phyloP scores from a whole-genome alignment of 2,888 invertebrate genomes.

The Coelogynopora nodosa region DNA sequence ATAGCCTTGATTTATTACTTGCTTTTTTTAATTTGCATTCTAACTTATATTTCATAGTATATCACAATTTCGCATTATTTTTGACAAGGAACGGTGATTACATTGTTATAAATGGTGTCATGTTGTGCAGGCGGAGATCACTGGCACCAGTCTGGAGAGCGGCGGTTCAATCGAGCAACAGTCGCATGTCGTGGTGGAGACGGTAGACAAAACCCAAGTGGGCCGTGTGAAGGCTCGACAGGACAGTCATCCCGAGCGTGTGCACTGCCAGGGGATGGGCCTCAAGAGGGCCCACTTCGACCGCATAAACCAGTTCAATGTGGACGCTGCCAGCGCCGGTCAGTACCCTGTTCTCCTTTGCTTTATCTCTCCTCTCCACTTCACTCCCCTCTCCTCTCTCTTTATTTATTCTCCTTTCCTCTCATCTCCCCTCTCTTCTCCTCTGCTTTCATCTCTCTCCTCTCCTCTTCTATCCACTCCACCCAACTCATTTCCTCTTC shows the following conservation, averaged over 20 bases:
- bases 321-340: constrained; percentile 88
- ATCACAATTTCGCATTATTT: no score
- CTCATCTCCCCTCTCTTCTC: no score
- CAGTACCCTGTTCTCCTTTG: no score
- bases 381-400: neutral
- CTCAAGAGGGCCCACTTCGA: constrained; percentile 87
- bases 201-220: constrained; percentile 32
- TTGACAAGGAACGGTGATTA: no score
- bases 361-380: neutral
- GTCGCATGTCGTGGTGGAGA: constrained; percentile 39
- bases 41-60: no score
- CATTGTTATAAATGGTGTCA: no score
- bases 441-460: no score
- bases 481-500: no score
- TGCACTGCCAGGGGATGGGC: constrained; percentile 72
- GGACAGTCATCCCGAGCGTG: neutral
- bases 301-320: constrained; percentile 87
- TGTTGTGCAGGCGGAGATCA: constrained; percentile 32
- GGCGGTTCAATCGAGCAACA: constrained; percentile 20
- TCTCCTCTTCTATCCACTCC: no score
- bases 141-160: neutral
- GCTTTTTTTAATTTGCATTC: no score
- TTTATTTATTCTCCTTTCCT: neutral
- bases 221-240: neutral
- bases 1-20: no score